A percentile compares a stretch with the other conserved stretches of the same genome.
phyloP scores from a whole-genome alignment of 2,113 vertebrate species.

The Pardalotus punctatus region DNA sequence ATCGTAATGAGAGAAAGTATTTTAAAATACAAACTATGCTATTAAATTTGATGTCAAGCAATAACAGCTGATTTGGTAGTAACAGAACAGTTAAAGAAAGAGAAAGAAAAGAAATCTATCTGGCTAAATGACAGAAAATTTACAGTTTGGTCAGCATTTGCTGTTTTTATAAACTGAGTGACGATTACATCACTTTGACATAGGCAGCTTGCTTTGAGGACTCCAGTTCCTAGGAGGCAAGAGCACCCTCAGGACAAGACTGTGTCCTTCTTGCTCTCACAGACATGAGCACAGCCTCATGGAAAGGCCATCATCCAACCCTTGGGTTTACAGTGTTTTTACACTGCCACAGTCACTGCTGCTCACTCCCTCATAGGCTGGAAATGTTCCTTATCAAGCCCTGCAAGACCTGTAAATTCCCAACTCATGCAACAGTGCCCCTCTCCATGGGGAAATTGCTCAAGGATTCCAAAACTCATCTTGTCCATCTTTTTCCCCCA shows the following conservation, averaged over 20 bases:
- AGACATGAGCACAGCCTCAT: not conserved
- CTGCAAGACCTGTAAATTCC: not conserved
- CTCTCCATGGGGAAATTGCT: not conserved
- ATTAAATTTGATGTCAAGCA: not conserved
- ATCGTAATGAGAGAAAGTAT: not conserved
- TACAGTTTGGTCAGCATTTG: not conserved
- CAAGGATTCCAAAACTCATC: not conserved
- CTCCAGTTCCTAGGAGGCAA: not conserved
- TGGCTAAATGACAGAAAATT: not conserved
- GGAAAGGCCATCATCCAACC: not conserved
- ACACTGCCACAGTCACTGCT: not conserved
- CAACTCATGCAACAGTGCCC: not conserved
- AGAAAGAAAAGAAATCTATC: not conserved
- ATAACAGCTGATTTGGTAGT: not conserved
- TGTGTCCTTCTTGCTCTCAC: not conserved
- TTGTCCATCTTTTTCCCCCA: not conserved
- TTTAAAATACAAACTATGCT: constrained; percentile 12
- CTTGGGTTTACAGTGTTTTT: not conserved
- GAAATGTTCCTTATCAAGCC: not conserved
- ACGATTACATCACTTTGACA: not conserved
- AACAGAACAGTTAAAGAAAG: not conserved
- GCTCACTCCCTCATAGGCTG: not conserved
- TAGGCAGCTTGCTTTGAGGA: not conserved
- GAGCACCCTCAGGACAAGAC: not conserved
- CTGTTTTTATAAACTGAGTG: not conserved